Evolutionary conservation across 2,888 invertebrate species (phyloP), one percentile per base, ranked within the genome.

Genomic region (Micropterix aruncella): DNA sequence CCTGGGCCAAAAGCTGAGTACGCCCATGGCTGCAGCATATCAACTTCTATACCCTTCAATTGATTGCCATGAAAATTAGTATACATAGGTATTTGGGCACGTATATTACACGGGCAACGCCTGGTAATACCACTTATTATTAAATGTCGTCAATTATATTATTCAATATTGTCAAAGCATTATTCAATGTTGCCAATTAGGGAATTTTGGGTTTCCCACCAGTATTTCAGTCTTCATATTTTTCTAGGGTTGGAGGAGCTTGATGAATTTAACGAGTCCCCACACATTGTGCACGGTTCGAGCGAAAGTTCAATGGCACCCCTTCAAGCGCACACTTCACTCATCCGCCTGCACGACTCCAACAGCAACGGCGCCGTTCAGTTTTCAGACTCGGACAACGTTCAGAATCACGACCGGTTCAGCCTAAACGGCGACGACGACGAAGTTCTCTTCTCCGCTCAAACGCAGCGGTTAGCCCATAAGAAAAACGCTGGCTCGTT

Each of bases 261-360:
- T 45, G 90, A 91, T 56, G 90, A 91, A 62, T 91, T 91, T 62
- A 88, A 88, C 62, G 90, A 92, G 61, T 89, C 91, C 2, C 90
- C 90, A 0, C 91, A 91, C 60, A 84, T 89, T 52, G 73, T 89
- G 1, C 70, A 73, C 46, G 18, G 27, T 27, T 27, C 27, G 5
- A 27, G 27, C 12, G 27, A 27, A 7, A 12, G 27, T 27, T 27
- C 27, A 27, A 27, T 27, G 5, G 41, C 41, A 3, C 37, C 39
- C 2, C 41, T 27, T 3, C 40, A 41, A 37, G 17, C 38, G 2
- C 41, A 39, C 19, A 36, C 27, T 7, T 27, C 27, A 12, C 27
- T 27, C n/a, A 9, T 37, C 14, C 40, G 19, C 9, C 18, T 40
- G 4, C 19, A 38, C 3, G 45, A 44, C 5, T 36, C 37, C 7